phyloP scores from a whole-genome alignment of 1,140 invertebrate species.

The Sipha flava region DNA sequence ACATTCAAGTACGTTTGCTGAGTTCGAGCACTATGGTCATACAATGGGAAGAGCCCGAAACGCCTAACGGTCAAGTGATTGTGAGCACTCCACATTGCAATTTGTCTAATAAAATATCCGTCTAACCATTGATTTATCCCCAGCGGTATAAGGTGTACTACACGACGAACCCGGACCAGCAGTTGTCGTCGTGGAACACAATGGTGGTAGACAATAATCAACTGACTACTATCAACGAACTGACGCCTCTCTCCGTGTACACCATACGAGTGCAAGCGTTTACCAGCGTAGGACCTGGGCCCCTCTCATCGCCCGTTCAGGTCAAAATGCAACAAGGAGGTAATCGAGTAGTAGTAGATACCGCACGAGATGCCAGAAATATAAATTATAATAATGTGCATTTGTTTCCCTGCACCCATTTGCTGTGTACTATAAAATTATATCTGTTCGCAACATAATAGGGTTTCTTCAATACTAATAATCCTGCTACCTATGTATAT shows the following conservation, averaged over 20 bases:
- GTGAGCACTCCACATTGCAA: constrained; percentile 50
- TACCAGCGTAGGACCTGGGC: constrained; percentile 82
- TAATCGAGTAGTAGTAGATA: too few relatives aligned
- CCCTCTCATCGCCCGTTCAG: constrained; percentile 81
- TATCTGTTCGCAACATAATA: too few relatives aligned
- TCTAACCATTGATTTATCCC: constrained; percentile 34
- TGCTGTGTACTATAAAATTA: too few relatives aligned
- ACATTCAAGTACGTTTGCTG: constrained; percentile 83
- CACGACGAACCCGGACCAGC: constrained; percentile 75
- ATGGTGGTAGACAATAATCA: constrained; percentile 86
- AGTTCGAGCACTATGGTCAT: constrained; percentile 92
- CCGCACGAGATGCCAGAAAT: not conserved
- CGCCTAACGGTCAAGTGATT: constrained; percentile 92
- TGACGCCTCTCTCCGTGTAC: constrained; percentile 80
- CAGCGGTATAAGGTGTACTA: constrained; percentile 98
- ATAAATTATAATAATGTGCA: too few relatives aligned
- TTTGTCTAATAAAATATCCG: not conserved
- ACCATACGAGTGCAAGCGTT: constrained; percentile 85
- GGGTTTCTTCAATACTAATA: too few relatives aligned
- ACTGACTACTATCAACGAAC: constrained; percentile 83
- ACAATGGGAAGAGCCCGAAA: constrained; percentile 94
- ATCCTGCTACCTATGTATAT: too few relatives aligned
- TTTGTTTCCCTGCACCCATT: too few relatives aligned
- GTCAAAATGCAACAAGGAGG: constrained; percentile 93
- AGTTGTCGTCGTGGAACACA: constrained; percentile 81